phyloP scores from a whole-genome alignment of 2,797 vertebrate genomes.

The Luscinia megarhynchos region DNA sequence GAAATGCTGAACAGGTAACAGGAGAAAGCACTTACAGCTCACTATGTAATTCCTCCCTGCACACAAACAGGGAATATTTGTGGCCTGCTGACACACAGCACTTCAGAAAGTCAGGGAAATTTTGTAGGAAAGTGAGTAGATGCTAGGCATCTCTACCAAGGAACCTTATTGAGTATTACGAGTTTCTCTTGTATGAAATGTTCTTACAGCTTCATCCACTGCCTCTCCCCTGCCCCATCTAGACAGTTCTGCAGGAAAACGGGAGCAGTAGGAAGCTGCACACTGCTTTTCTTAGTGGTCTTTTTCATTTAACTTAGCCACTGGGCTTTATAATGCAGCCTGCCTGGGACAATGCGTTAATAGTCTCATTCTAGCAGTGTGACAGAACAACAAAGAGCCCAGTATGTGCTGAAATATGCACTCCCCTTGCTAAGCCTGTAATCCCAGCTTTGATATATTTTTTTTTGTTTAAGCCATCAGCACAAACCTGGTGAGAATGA shows the following conservation, averaged over 20 bases:
- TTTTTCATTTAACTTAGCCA: constrained; percentile 53
- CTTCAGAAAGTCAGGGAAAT: constrained; percentile 12
- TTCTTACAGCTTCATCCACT: not conserved
- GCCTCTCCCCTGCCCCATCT: not conserved
- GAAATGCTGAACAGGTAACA: not conserved
- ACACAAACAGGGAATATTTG: constrained; percentile 9
- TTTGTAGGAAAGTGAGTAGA: not conserved
- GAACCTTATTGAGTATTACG: not conserved
- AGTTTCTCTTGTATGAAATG: not conserved
- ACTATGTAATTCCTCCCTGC: not conserved
- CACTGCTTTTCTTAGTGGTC: not conserved
- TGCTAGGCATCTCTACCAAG: not conserved
- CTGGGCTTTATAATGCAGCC: constrained; percentile 31
- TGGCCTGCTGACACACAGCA: not conserved
- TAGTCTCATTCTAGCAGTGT: constrained; percentile 52
- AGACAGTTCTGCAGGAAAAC: not conserved
- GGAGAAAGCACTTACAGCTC: not conserved
- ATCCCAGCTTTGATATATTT: constrained; percentile 29
- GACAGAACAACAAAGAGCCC: constrained; percentile 62
- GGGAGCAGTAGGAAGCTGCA: not conserved
- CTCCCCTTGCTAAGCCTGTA: constrained; percentile 55
- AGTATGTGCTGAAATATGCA: constrained; percentile 62
- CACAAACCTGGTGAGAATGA: constrained; percentile 37
- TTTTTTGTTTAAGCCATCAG: constrained; percentile 20
- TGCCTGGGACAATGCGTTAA: constrained; percentile 54